Evolutionary conservation across 2,797 vertebrate genomes (phyloP), one percentile per base, ranked within the genome.

Genomic region (Neosalanx taihuensis): DNA sequence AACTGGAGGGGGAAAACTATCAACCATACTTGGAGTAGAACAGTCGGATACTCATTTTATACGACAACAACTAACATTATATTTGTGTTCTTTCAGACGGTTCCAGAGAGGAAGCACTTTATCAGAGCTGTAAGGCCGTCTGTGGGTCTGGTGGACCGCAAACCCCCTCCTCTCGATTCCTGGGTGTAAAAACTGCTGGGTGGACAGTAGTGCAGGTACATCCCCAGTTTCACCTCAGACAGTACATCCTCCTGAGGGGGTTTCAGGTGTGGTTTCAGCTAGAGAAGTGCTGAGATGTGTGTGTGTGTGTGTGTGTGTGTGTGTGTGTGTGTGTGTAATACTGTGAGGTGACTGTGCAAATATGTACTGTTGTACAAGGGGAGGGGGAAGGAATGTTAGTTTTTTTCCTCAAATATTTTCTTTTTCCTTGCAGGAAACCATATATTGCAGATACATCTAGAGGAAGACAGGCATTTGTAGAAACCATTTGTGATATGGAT

Each of bases 151-250:
- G 95, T 98, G 92, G 95, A 98, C 84, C 90, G 95, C 91, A 98
- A 97, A 87, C 97, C 97, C 84, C 97, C 96, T 85, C 98, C 98
- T 72, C 95, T 98, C 91, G 98, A 99, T 94, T 99, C 98, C 81
- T 99, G 97, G 98, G 98, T 99, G 89, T 99, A 94, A 95, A 76
- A 58, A 64, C 15, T 35, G 78, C 83, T 82, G 59, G 67, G 79
- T 4, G 57, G 77, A 9, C 30, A 37, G 31, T 57, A 58, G 31
- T 69, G 64, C 61, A 64, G 69, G 51, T 7, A 37, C 51, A n/a
- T 4, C 12, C 41, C 10, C 41, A 13, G 35, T 37, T 37, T 37
- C 35, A 37, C 35, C 35, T 37, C 6, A 37, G 41, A 46, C 41
- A 58, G 72, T 59, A 69, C 23, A 12, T 68, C 62, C 63, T 49